Conservation (phyloP, 2,113 vertebrate genomes). For the Phalacrocorax aristotelis region DNA sequence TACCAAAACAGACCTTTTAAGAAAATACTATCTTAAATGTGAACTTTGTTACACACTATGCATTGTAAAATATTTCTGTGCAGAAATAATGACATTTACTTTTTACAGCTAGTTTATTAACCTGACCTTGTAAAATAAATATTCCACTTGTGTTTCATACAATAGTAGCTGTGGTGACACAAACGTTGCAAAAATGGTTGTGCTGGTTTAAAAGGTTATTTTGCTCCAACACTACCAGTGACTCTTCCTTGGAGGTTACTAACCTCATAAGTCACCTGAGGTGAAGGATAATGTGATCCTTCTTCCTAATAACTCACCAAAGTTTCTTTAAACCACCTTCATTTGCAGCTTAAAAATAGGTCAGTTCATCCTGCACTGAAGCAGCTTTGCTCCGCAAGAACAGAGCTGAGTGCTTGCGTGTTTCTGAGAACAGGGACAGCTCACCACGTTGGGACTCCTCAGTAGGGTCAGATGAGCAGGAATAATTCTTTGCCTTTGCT, state of each 20-base stretch:
- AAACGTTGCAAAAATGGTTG: background rate
- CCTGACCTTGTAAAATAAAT: background rate
- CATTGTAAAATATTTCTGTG: background rate
- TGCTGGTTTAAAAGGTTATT: background rate
- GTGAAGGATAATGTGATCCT: background rate
- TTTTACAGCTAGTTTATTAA: background rate
- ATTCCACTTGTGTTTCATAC: background rate
- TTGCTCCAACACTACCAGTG: background rate
- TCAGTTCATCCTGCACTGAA: too few relatives aligned
- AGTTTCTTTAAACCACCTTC: background rate
- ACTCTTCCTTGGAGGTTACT: background rate
- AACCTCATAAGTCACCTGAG: background rate
- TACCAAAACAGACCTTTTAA: background rate
- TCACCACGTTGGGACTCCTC: background rate
- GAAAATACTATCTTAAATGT: background rate
- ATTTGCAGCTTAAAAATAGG: background rate
- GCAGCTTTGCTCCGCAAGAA: background rate
- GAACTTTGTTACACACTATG: background rate
- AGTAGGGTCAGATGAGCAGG: background rate
- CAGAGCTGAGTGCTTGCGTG: too few relatives aligned
- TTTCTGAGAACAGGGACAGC: background rate
- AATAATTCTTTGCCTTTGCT: background rate
- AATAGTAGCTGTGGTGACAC: background rate
- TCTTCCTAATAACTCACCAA: background rate
- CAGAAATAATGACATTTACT: background rate